Conservation (phyloP, 1,140 invertebrate species). For the Mya arenaria region DNA sequence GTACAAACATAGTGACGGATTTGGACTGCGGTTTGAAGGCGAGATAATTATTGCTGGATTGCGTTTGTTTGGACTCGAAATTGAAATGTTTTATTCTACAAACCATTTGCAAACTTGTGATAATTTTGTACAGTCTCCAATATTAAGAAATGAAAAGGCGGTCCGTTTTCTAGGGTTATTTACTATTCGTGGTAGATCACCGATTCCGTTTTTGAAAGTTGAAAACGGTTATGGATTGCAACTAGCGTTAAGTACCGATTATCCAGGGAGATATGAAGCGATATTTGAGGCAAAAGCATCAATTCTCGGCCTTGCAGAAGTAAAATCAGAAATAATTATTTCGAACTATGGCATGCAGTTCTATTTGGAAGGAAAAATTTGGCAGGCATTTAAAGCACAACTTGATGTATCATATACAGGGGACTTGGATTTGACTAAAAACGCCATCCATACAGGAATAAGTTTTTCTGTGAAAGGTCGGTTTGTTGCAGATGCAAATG, state of each 20-base stretch:
- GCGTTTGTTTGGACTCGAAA: background rate
- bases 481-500: constrained; percentile 24
- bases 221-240: constrained; percentile 2
- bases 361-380: constrained; percentile 40
- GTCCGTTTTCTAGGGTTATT: background rate
- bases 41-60: background rate
- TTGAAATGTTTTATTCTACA: background rate
- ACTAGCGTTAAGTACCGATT: constrained; percentile 22
- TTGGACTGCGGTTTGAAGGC: background rate
- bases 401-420: constrained; percentile 4
- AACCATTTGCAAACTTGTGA: background rate
- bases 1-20: background rate
- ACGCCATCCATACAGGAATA: constrained; percentile 4
- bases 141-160: constrained; percentile 5
- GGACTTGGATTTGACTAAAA: background rate
- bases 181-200: background rate
- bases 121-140: background rate
- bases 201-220: background rate
- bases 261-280: background rate
- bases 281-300: background rate
- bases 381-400: constrained; percentile 26
- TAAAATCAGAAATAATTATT: no score
- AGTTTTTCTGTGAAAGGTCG: background rate
- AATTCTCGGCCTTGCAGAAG: constrained; percentile 2
- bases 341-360: constrained; percentile 14